Evolutionary conservation across 2,797 vertebrate genomes (phyloP).

Genomic region (Hapalemur alaotrensis): DNA sequence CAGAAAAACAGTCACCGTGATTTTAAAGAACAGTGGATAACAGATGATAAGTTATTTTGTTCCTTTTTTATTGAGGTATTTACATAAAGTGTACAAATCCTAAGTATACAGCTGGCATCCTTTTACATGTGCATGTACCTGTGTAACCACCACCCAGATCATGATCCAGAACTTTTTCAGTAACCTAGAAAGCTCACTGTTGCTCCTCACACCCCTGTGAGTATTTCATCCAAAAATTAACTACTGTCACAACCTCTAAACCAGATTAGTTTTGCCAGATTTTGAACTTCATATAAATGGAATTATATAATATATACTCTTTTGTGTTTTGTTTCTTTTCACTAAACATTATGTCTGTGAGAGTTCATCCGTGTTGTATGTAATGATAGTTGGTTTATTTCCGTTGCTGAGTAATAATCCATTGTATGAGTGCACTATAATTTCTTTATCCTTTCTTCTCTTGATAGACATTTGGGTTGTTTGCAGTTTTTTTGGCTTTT

Average conservation of each 20-base stretch:
- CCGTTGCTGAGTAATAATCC: slow-evolving; percentile 16
- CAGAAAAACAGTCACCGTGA: neutral
- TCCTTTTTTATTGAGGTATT: slow-evolving; percentile 18
- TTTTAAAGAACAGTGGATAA: slow-evolving; percentile 51
- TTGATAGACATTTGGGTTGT: neutral
- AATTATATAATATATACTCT: neutral
- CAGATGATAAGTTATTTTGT: neutral
- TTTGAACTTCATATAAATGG: slow-evolving; percentile 38
- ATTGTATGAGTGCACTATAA: neutral
- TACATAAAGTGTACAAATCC: neutral
- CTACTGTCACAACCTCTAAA: neutral
- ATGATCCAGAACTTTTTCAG: neutral
- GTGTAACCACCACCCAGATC: neutral
- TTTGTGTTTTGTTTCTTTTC: slow-evolving; percentile 43
- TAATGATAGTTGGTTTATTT: slow-evolving; percentile 30
- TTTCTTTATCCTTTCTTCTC: slow-evolving; percentile 14
- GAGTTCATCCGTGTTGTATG: slow-evolving; percentile 3
- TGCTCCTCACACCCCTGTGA: neutral
- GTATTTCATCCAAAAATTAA: neutral
- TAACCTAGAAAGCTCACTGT: slow-evolving; percentile 1
- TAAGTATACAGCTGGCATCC: neutral
- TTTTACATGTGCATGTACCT: neutral
- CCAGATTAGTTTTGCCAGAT: slow-evolving; percentile 4
- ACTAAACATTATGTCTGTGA: slow-evolving; percentile 9
- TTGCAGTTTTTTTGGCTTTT: slow-evolving; percentile 7